These are phyloP conservation scores for Serrognathus titanus DNA, from an alignment of 2,888 invertebrate species.

Conservation along the genomic window DNA sequence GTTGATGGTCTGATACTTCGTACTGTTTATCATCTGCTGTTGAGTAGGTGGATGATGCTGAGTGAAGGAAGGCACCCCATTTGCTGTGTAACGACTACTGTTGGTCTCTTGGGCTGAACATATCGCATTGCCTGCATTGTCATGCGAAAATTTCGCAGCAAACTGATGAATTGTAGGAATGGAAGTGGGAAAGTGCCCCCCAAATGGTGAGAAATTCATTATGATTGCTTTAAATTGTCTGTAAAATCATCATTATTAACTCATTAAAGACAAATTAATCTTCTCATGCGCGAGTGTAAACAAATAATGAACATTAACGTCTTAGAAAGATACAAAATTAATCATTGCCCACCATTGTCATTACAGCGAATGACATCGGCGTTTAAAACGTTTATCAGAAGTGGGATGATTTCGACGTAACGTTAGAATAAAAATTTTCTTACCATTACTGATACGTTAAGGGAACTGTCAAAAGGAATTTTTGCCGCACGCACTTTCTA, in stretches of 20 bases:
- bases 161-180: conserved; percentile 82
- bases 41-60: conserved; percentile 46
- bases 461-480: background rate
- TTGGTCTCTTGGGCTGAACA: conserved; percentile 26
- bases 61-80: conserved; percentile 52
- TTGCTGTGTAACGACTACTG: conserved; percentile 44
- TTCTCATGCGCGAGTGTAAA: background rate
- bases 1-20: conserved; percentile 35
- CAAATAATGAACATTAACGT: background rate
- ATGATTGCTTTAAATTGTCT: conserved; percentile 8
- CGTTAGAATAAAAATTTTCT: no score
- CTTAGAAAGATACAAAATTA: conserved; percentile 4
- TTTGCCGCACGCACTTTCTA: conserved; percentile 13
- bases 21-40: conserved; percentile 36
- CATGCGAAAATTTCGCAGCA: conserved; percentile 66
- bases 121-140: conserved; percentile 28
- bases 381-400: background rate
- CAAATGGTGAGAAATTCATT: conserved; percentile 87
- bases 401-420: no score
- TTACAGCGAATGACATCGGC: conserved; percentile 8
- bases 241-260: conserved; percentile 1
- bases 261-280: background rate
- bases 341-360: conserved; percentile 22
- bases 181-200: conserved; percentile 72
- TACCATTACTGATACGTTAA: no score